phyloP scores from a whole-genome alignment of 2,113 vertebrate genomes.

The Felis catus region DNA sequence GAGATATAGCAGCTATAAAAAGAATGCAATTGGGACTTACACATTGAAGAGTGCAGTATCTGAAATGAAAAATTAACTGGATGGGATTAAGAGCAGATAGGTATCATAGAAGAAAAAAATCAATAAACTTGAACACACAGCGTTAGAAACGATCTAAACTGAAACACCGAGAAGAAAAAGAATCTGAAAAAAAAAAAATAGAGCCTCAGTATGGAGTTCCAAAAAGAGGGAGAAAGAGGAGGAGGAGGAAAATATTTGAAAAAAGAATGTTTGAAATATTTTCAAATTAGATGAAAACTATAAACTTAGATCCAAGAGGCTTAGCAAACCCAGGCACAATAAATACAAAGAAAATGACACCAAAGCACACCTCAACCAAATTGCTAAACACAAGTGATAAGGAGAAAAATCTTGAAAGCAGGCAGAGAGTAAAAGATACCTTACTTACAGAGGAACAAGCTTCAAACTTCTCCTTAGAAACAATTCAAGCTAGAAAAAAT shows the following conservation, averaged over 20 bases:
- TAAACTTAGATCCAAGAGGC: background rate
- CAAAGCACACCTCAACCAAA: slow-evolving; percentile 11
- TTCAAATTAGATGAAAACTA: background rate
- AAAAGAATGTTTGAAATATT: background rate
- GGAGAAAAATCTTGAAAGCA: background rate
- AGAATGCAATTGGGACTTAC: background rate
- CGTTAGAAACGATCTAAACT: background rate
- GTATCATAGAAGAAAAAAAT: background rate
- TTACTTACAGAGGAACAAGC: background rate
- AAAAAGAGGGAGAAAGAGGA: background rate
- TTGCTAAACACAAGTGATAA: background rate
- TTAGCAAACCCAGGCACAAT: background rate
- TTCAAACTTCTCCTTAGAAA: background rate
- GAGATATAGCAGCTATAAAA: background rate
- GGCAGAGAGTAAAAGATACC: background rate
- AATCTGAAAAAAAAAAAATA: background rate
- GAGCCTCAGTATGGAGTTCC: background rate
- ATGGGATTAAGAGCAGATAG: background rate
- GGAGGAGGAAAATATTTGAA: background rate
- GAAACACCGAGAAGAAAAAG: background rate
- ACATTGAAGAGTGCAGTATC: background rate
- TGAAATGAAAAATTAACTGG: background rate
- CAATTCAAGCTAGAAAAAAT: background rate
- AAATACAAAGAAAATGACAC: background rate
- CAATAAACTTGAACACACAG: background rate